Evolutionary conservation across 2,113 vertebrate species (phyloP), one percentile per base, ranked within the genome.

Genomic region (rat (Rattus norvegicus)): DNA sequence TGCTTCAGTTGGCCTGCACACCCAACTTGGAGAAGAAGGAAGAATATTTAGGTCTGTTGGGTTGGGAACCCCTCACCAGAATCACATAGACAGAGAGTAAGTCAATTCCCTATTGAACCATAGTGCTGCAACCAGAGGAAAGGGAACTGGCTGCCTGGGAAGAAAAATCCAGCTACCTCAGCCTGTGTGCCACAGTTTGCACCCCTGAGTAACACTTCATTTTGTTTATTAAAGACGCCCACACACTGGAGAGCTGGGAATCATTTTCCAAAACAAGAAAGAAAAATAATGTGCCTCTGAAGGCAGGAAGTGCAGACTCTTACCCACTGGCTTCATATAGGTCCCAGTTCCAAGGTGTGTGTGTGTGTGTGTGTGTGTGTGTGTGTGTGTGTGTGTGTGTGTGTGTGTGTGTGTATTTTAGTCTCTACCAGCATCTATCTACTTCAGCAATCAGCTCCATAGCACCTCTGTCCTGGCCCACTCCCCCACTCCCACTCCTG

Each of bases 351-450:
- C 73, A 39, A 10, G 52, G 0, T 67, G 95, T 88, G 20, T 20
- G 63, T 49, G 10, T 70, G 11, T 88, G 56, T 94, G 61, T 0
- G 0, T 79, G 94, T 94, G 22, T 59, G 49, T 92, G 70, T 0
- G 0, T 77, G 94, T 88, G 28, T 52, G 49, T 52, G 76, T 28
- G 11, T 76, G 22, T 80, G 33, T 59, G 79, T 83, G 19, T 81
- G 52, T 81, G 30, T 61, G 9, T 83, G 17, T 83, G 75, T 93
- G 0, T 81, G 94, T 92, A 79, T 97, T 95, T 92, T 88, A 95
- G 96, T 95, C 94, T 95, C 83, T 75, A 63, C 0, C 33, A 97
- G 81, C 96, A 95, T 95, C 96, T 97, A 88, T n/a, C n/a, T n/a
- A n/a, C 61, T 59, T 63, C 28, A 93, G 59, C 59, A 81, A 26